Evolutionary conservation across 2,888 invertebrate species (phyloP).

Genomic region (Volucella inanis): DNA sequence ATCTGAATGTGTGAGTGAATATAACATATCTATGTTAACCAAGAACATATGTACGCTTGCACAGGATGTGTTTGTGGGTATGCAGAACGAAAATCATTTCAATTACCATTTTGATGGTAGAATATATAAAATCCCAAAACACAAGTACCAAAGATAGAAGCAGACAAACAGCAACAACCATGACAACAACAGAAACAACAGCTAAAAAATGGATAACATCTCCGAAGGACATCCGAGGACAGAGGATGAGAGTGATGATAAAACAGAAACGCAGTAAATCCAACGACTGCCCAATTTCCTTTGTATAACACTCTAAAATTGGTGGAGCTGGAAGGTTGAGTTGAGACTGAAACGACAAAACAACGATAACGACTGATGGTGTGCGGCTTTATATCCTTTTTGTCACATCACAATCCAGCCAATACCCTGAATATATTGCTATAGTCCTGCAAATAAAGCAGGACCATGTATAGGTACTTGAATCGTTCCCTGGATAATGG

Average conservation of each 20-base stretch:
- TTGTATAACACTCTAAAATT: conserved; percentile 71
- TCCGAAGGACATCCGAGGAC: conserved; percentile 49
- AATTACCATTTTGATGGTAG: conserved; percentile 72
- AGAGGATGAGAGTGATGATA: conserved; percentile 32
- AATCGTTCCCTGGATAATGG: conserved; percentile 63
- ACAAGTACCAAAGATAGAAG: not conserved
- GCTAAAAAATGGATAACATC: conserved; percentile 52
- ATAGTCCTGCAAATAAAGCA: conserved; percentile 47
- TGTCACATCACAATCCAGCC: conserved; percentile 55
- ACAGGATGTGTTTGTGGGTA: not conserved
- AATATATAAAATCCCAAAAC: conserved; percentile 47
- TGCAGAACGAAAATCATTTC: conserved; percentile 64
- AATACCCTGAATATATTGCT: conserved; percentile 38
- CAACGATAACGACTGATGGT: conserved; percentile 37
- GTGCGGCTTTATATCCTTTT: conserved; percentile 44
- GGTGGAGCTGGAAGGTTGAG: conserved; percentile 29
- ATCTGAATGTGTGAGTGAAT: too few relatives aligned
- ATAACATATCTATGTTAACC: too few relatives aligned
- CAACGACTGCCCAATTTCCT: conserved; percentile 66
- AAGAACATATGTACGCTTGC: conserved; percentile 1
- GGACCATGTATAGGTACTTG: conserved; percentile 61
- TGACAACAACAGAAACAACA: conserved; percentile 20
- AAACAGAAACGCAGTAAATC: conserved; percentile 65
- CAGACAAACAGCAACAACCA: conserved; percentile 9
- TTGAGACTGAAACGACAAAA: not conserved